Percentiles rank a stretch among this genome's conserved stretches.
Evolutionary conservation across 1,140 invertebrate species (phyloP).

Genomic region (Panagrolaimus sp.): DNA sequence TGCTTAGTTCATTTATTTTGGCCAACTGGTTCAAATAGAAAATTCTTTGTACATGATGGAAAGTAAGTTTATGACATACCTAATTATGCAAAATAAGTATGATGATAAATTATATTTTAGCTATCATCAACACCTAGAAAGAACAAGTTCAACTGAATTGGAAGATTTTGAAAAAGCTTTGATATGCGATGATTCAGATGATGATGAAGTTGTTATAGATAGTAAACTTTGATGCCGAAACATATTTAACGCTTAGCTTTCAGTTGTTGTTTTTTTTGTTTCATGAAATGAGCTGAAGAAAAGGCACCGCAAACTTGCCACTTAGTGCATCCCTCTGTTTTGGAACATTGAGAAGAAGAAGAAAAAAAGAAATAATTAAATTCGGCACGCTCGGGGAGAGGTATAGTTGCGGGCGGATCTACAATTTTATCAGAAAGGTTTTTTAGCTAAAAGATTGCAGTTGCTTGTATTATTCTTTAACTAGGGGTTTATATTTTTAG

Average conservation of each 20-base stretch:
- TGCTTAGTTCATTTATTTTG: slow-evolving; percentile 30
- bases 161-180: slow-evolving; percentile 1
- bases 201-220: not conserved
- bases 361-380: too few species aligned
- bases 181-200: not conserved
- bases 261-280: too few species aligned
- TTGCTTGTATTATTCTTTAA: too few species aligned
- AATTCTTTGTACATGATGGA: slow-evolving; percentile 22
- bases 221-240: not conserved
- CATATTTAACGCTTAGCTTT: not conserved
- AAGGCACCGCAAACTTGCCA: too few species aligned
- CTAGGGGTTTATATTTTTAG: too few species aligned
- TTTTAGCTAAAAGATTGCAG: too few species aligned
- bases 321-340: too few species aligned
- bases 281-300: too few species aligned
- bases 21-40: slow-evolving; percentile 27
- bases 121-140: slow-evolving; percentile 7
- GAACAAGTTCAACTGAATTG: slow-evolving; percentile 11
- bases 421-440: too few species aligned
- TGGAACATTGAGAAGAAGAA: too few species aligned
- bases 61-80: not conserved
- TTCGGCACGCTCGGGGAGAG: too few species aligned
- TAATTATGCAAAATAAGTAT: not conserved
- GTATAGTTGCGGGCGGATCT: too few species aligned
- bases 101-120: slow-evolving; percentile 1